Conservation (phyloP, 2,113 vertebrate species). For the Dinomys branickii region DNA sequence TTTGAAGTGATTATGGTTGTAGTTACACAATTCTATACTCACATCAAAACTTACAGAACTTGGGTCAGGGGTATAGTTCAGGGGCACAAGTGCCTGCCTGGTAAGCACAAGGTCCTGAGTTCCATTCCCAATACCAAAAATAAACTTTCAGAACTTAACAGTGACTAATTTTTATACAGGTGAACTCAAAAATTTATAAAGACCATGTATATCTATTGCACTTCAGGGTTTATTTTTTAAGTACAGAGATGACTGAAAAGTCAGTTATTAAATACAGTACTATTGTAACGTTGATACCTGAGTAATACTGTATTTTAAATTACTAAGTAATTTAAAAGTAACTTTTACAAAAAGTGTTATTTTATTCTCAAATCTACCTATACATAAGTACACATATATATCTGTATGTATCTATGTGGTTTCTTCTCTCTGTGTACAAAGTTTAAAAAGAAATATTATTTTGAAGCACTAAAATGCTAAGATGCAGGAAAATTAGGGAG, state of each 20-base stretch:
- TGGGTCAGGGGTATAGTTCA: too few species aligned
- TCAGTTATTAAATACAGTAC: background rate
- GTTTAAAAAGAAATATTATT: constrained; percentile 32
- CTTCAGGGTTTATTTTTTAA: background rate
- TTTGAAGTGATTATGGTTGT: background rate
- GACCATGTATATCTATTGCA: background rate
- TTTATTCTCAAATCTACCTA: background rate
- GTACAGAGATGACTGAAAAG: background rate
- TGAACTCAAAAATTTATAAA: background rate
- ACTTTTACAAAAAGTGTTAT: background rate
- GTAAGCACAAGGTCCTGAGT: too few species aligned
- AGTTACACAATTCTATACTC: background rate
- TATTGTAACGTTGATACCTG: background rate
- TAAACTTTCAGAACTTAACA: background rate
- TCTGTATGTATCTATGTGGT: background rate
- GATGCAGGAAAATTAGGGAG: constrained; percentile 15
- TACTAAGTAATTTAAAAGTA: background rate
- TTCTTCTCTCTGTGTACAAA: background rate
- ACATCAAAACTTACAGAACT: background rate
- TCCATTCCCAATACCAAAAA: too few species aligned
- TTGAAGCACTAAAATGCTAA: constrained; percentile 2
- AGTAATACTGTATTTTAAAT: background rate
- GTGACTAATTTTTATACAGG: background rate
- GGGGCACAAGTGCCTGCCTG: too few species aligned
- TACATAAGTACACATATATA: background rate